A percentile compares a stretch with the other conserved stretches of the same genome.
phyloP scores from a whole-genome alignment of 1,140 invertebrate genomes.

The Drosophila navojoa region DNA sequence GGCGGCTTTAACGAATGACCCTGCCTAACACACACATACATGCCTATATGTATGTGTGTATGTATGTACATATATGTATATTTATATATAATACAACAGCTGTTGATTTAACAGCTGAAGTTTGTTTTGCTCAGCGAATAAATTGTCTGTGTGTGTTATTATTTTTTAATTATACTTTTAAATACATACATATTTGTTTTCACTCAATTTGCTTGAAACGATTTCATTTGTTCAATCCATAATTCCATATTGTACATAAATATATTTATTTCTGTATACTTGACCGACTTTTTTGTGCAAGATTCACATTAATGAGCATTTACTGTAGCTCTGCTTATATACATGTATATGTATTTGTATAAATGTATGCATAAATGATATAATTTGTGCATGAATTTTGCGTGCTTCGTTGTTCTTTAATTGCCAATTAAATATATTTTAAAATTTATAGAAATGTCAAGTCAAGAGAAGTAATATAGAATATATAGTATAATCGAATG shows the following conservation, averaged over 20 bases:
- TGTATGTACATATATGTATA: not conserved
- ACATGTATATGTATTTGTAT: not conserved
- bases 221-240: slow-evolving; percentile 65
- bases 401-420: too few relatives aligned
- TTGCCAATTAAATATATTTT: slow-evolving; percentile 4
- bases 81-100: slow-evolving; percentile 44
- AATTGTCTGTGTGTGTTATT: slow-evolving; percentile 16
- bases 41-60: not conserved
- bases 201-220: slow-evolving; percentile 68
- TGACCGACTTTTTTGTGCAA: slow-evolving; percentile 20
- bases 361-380: not conserved
- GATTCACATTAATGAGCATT: not conserved
- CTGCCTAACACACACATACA: slow-evolving; percentile 16
- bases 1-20: slow-evolving; percentile 31
- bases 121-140: slow-evolving; percentile 41
- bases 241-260: slow-evolving; percentile 13
- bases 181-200: slow-evolving; percentile 74
- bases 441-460: not conserved
- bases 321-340: slow-evolving; percentile 7
- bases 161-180: slow-evolving; percentile 68
- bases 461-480: too few relatives aligned
- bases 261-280: slow-evolving; percentile 7
- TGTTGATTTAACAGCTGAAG: slow-evolving; percentile 51
- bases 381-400: not conserved
- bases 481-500: too few relatives aligned